phyloP scores from a whole-genome alignment of 1,140 invertebrate species.

The Leptonema lineaticorne region DNA sequence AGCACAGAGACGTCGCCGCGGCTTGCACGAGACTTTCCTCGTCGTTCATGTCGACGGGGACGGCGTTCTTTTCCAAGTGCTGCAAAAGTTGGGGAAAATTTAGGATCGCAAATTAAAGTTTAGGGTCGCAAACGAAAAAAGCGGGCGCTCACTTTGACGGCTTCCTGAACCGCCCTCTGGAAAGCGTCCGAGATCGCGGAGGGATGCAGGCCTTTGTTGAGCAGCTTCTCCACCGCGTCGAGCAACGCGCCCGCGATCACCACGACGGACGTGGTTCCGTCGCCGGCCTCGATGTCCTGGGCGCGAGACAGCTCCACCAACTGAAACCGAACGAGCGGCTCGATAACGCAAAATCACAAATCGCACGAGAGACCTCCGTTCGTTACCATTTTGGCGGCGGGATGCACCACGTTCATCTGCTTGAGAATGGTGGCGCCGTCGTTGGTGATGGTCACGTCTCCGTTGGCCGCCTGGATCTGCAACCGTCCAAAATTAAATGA shows the following conservation, averaged over 20 bases:
- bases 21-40: constrained; percentile 87
- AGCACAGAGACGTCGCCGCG: constrained; percentile 96
- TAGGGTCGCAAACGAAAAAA: neutral
- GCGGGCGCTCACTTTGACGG: constrained; percentile 43
- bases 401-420: constrained; percentile 98
- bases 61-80: constrained; percentile 85
- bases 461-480: constrained; percentile 92
- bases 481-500: neutral
- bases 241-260: constrained; percentile 94
- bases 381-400: constrained; percentile 97
- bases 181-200: constrained; percentile 97
- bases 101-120: neutral
- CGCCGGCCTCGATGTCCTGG: constrained; percentile 98
- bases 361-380: neutral
- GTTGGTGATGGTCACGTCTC: constrained; percentile 99
- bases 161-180: constrained; percentile 83
- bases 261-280: constrained; percentile 98
- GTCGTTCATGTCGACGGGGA: constrained; percentile 84
- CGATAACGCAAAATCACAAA: neutral
- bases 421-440: constrained; percentile 99
- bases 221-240: constrained; percentile 90
- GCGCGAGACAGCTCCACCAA: constrained; percentile 97
- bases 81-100: constrained; percentile 37
- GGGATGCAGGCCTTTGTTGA: constrained; percentile 95
- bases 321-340: constrained; percentile 56